A percentile compares a stretch with the other conserved stretches of the same genome.
phyloP scores from a whole-genome alignment of 2,797 vertebrate species.

The Pseudocheirus occidentalis region DNA sequence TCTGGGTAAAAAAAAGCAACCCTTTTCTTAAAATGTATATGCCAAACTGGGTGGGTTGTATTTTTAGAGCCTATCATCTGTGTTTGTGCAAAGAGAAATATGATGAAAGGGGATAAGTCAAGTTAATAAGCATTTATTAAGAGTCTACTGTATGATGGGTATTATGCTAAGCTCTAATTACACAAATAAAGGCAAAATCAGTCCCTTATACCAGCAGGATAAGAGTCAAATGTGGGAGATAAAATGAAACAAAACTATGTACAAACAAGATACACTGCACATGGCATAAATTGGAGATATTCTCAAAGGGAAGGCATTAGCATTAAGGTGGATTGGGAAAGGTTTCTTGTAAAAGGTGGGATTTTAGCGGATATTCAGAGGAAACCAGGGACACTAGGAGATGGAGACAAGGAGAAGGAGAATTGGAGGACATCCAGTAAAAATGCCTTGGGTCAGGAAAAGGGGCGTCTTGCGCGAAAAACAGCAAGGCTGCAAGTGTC shows the following conservation, averaged over 20 bases:
- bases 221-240: background rate
- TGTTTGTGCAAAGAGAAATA: background rate
- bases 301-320: background rate
- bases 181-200: background rate
- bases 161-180: background rate
- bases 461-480: background rate
- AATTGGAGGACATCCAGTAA: background rate
- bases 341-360: background rate
- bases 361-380: background rate
- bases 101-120: background rate
- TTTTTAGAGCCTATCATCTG: slow-evolving; percentile 16
- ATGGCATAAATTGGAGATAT: background rate
- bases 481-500: background rate
- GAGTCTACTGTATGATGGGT: background rate
- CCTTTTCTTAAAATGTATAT: background rate
- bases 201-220: background rate
- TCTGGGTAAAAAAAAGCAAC: background rate
- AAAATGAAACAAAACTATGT: background rate
- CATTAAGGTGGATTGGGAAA: background rate
- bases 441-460: background rate
- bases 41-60: background rate
- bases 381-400: background rate
- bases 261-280: background rate
- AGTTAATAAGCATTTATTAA: background rate
- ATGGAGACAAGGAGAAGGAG: background rate